These are phyloP conservation scores for Phrynocephalus versicolor DNA, from an alignment of 2,113 vertebrate genomes.

Conservation along the genomic window DNA sequence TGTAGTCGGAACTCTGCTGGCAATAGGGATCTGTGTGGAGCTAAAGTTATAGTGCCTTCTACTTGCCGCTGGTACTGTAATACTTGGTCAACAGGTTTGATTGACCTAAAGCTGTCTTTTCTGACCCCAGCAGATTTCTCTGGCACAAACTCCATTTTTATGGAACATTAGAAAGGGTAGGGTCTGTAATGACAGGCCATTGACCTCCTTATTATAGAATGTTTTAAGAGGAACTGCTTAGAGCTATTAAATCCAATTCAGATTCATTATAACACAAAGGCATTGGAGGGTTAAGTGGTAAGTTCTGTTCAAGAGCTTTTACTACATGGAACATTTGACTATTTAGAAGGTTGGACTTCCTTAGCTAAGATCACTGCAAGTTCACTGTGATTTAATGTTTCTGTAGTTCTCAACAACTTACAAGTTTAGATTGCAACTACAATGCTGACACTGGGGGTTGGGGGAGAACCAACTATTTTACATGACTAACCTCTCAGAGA, in stretches of 20 bases:
- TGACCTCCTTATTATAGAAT: not conserved
- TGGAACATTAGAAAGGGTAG: too few species aligned
- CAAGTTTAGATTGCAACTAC: conserved; percentile 30
- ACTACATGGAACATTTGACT: not conserved
- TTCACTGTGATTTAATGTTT: not conserved
- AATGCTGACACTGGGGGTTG: not conserved
- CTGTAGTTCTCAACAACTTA: not conserved
- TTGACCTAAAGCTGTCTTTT: too few species aligned
- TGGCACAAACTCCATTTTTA: too few species aligned
- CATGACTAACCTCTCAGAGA: not conserved
- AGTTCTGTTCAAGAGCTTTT: not conserved
- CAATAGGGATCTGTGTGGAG: too few species aligned
- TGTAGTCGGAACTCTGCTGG: too few species aligned
- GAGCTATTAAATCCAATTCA: too few species aligned
- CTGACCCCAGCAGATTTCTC: too few species aligned
- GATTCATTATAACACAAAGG: too few species aligned
- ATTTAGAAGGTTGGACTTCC: not conserved
- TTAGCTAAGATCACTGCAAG: not conserved
- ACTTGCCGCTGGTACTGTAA: too few species aligned
- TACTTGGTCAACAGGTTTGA: too few species aligned
- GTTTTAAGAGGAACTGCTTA: not conserved
- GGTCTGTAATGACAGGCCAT: not conserved
- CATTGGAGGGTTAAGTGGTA: not conserved
- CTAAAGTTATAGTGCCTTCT: too few species aligned
- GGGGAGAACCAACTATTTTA: not conserved